These are phyloP conservation scores for Knipowitschia caucasica DNA, from an alignment of 2,797 vertebrate genomes.

Conservation along the genomic window DNA sequence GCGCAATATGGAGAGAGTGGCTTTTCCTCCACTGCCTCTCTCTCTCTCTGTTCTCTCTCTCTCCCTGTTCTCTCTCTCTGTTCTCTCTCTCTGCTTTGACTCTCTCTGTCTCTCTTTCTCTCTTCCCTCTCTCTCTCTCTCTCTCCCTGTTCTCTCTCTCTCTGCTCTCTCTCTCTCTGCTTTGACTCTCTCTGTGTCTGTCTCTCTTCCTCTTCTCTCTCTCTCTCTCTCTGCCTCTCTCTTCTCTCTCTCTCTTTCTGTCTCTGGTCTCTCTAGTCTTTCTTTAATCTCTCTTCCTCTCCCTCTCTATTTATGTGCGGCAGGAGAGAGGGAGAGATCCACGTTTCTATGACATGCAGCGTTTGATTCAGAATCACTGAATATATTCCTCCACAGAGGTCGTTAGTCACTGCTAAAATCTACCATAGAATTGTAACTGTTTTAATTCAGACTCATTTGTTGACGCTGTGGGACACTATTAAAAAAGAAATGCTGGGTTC, in stretches of 20 bases:
- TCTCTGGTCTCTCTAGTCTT: too few species aligned
- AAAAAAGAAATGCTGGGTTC: too few species aligned
- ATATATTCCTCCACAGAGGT: neutral
- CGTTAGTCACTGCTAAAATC: neutral
- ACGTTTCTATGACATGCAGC: neutral
- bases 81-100: slow-evolving; percentile 27
- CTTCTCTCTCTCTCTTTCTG: slow-evolving; percentile 26
- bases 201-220: slow-evolving; percentile 26
- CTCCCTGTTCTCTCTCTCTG: slow-evolving; percentile 24
- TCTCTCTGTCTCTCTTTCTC: slow-evolving; percentile 22
- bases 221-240: slow-evolving; percentile 26
- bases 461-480: too few species aligned
- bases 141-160: slow-evolving; percentile 26
- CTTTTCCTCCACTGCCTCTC: slow-evolving; percentile 24
- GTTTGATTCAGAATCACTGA: slow-evolving; percentile 6
- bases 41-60: slow-evolving; percentile 25
- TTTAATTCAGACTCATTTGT: too few species aligned
- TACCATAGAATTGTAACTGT: neutral
- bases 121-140: slow-evolving; percentile 22
- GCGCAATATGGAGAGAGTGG: slow-evolving; percentile 22
- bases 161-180: slow-evolving; percentile 20
- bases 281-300: too few species aligned
- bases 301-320: slow-evolving; percentile 22
- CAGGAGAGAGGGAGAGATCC: neutral
- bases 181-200: too few species aligned